Base-by-base conservation (phyloP, 2,797 vertebrate genomes). In the Miichthys miiuy region DNA sequence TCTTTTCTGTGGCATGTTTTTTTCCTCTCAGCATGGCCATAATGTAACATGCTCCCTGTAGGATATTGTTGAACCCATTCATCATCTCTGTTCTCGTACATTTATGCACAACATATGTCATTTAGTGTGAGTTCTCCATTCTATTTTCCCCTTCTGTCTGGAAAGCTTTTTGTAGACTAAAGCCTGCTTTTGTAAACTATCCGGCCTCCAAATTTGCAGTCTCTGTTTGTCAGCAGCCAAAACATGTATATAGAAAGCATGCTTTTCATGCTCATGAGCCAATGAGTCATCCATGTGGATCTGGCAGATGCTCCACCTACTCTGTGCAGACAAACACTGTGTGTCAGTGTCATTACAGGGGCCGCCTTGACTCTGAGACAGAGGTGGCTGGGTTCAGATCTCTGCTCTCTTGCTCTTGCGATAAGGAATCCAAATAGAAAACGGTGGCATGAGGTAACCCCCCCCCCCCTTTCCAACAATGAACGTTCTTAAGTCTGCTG, bases 401-500 rank as follows among this genome's bases (percentile, higher is more conserved):
- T 18, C 52, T 70, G 6, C 41, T 27, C 46, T 6, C 44, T 72
- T 20, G 41, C 47, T 63, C 42, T 69, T 3, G 34, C 80, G 84
- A 86, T 82, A 79, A 77, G 62, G 50, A 75, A 74, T 72, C 50
- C 68, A 65, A 56, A 48, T 21, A 73, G 46, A 64, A 38, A 75
- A 58, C 17, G 0, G 3, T 30, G 51, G 11, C 44, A 80, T 68
- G 75, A 80, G 41, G 67, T 78, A 9, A 68, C 81, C 20, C 54
- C 17, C 25, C 18, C 30, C 6, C 42, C 63, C 25, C 30, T 64
- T 18, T 63, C 6, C 5, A 5, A 78, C 76, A 73, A 72, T 47
- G 80, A 77, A 62, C 12, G 34, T 46, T 63, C 61, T 72, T 50
- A 77, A 76, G 76, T 87, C 83, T 90, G 83, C 78, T 71, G 66